A percentile compares a stretch with the other conserved stretches of the same genome.
Conservation (phyloP, 2,797 vertebrate species). For the Vipera ursinii region DNA sequence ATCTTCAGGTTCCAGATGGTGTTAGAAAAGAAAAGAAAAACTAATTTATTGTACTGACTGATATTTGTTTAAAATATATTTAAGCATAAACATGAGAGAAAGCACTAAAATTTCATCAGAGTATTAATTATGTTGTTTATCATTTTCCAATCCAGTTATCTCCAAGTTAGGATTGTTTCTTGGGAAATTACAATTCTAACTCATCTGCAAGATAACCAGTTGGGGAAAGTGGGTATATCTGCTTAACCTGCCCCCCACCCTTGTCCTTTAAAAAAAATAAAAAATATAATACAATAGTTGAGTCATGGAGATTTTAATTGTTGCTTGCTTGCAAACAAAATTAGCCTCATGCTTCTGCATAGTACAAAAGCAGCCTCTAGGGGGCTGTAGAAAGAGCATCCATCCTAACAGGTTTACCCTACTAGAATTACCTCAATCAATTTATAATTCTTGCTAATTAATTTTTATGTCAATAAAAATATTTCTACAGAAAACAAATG, state of each 20-base stretch:
- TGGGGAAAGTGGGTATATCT: not conserved
- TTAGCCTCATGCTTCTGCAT: not conserved
- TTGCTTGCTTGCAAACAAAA: not conserved
- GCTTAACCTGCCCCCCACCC: fast-evolving
- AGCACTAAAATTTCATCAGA: not conserved
- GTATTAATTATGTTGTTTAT: not conserved
- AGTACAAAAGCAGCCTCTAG: not conserved
- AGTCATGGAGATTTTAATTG: not conserved
- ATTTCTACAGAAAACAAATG: not conserved
- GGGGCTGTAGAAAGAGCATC: not conserved
- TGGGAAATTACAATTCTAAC: not conserved
- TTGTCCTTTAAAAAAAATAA: not conserved
- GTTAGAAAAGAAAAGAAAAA: not conserved
- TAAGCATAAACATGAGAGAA: not conserved
- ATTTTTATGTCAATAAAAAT: not conserved
- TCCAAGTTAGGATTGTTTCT: not conserved
- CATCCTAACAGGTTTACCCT: not conserved
- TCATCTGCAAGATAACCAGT: not conserved
- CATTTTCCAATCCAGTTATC: not conserved
- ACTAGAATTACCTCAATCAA: not conserved
- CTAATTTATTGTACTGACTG: not conserved
- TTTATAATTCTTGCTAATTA: not conserved
- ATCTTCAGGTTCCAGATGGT: not conserved
- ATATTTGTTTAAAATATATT: not conserved
- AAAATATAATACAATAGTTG: not conserved